Evolutionary conservation across 2,888 invertebrate genomes (phyloP).

Genomic region (Diabrotica balteata): DNA sequence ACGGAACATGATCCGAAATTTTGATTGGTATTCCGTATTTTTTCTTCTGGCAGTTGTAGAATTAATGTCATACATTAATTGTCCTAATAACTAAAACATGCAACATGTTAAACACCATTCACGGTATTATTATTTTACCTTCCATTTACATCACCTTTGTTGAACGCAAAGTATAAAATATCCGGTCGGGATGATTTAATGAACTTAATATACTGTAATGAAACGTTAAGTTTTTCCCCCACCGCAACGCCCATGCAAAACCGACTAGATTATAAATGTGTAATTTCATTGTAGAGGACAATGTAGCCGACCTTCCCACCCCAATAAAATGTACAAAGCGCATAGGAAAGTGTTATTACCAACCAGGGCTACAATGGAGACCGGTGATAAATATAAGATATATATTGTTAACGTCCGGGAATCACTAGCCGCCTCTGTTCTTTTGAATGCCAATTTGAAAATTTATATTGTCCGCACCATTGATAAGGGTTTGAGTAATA

Average conservation of each 20-base stretch:
- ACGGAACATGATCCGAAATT: no score
- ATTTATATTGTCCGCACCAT: conserved; percentile 59
- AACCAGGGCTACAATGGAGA: conserved; percentile 47
- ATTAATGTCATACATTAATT: no score
- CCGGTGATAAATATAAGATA: conserved; percentile 58
- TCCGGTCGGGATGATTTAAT: no score
- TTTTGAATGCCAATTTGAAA: conserved; percentile 52
- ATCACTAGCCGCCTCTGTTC: conserved; percentile 21
- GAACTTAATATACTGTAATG: no score
- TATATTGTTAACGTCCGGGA: conserved; percentile 47
- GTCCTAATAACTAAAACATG: no score
- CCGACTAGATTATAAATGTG: conserved; percentile 53
- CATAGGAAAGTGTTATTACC: conserved; percentile 58
- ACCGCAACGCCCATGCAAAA: conserved; percentile 8
- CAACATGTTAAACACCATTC: no score
- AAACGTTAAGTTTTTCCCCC: neutral
- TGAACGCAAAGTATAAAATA: no score
- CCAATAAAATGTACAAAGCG: conserved; percentile 58
- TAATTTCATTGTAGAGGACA: conserved; percentile 56
- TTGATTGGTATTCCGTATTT: no score
- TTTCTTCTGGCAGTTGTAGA: no score
- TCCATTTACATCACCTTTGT: no score
- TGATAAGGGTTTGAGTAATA: conserved; percentile 58
- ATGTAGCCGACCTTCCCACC: conserved; percentile 51
- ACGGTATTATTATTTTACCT: no score